Percentiles rank a stretch among this genome's conserved stretches.
Evolutionary conservation across 2,113 vertebrate genomes (phyloP).

Genomic region (Cavia porcellus): DNA sequence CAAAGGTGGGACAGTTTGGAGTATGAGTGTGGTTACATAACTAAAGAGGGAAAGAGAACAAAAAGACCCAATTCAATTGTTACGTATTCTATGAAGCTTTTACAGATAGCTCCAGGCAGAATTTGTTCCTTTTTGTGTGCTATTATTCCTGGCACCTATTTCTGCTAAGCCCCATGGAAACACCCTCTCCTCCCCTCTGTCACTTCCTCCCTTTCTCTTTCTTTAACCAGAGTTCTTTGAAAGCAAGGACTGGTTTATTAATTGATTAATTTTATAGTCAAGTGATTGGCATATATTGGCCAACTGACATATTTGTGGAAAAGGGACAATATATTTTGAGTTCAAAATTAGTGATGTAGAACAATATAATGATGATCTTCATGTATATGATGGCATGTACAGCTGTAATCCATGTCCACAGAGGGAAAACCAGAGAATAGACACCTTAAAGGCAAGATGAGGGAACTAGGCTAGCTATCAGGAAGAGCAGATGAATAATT

Average conservation of each 20-base stretch:
- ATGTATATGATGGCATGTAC: neutral
- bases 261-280: neutral
- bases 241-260: conserved; percentile 7
- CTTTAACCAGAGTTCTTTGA: conserved; percentile 2
- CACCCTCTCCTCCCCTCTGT: neutral
- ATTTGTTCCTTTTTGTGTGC: neutral
- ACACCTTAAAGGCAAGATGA: conserved; percentile 33
- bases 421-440: conserved; percentile 19
- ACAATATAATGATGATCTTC: conserved; percentile 24
- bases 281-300: conserved; percentile 43
- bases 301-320: neutral
- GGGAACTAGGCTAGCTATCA: conserved; percentile 19
- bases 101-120: neutral
- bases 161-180: neutral
- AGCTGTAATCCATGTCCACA: neutral
- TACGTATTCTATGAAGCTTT: neutral
- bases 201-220: neutral
- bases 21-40: neutral
- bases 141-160: neutral
- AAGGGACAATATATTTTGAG: conserved; percentile 43
- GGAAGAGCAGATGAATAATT: neutral
- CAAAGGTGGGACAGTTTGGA: neutral
- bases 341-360: conserved; percentile 46
- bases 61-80: neutral
- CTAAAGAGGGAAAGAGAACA: neutral